phyloP scores from a whole-genome alignment of 64 coral and sea anemone genomes.

The Porites australiensis region DNA sequence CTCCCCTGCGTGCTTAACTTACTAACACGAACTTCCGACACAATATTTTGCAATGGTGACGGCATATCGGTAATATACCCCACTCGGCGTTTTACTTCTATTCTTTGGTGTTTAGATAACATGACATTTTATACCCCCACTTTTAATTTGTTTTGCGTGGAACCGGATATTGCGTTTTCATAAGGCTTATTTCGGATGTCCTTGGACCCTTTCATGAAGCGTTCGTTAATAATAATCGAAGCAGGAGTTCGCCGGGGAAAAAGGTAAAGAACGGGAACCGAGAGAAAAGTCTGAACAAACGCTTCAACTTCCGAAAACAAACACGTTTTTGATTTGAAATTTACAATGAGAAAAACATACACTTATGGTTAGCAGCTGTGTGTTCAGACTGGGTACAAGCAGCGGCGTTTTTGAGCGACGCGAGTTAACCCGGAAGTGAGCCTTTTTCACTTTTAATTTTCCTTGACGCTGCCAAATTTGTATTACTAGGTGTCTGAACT shows the following conservation, averaged over 20 bases:
- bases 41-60: no score
- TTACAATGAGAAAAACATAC: neutral
- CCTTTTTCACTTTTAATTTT: no score
- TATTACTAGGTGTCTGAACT: no score
- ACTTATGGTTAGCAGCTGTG: no score
- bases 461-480: no score
- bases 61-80: no score
- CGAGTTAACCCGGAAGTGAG: no score
- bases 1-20: no score
- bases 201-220: neutral
- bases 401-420: no score
- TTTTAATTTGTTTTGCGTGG: neutral
- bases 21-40: no score
- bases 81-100: neutral
- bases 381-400: no score
- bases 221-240: neutral
- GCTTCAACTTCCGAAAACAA: neutral
- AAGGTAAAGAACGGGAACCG: neutral
- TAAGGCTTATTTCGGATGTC: neutral
- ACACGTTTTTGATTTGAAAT: neutral
- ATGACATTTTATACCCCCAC: neutral
- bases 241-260: neutral
- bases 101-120: neutral
- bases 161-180: neutral
- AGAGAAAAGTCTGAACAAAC: neutral